These are phyloP conservation scores for Aphelenchoides fujianensis DNA, from an alignment of 1,140 invertebrate genomes.

Conservation along the genomic window DNA sequence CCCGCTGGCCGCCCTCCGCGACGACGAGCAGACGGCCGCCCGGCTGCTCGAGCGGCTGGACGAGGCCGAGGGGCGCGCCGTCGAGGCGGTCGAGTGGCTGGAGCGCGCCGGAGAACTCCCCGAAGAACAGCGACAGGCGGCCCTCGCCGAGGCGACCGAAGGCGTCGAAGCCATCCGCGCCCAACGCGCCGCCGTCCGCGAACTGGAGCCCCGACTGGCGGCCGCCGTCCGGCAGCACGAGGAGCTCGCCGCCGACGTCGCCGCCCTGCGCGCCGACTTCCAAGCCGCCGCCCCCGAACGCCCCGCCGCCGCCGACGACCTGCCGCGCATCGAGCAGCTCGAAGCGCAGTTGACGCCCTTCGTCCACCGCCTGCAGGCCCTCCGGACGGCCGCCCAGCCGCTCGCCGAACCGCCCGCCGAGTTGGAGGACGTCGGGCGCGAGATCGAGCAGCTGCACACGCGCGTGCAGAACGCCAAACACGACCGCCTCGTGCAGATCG, in stretches of 20 bases:
- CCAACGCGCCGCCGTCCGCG: too few species aligned
- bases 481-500: not conserved
- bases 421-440: not conserved
- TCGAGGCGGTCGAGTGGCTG: not conserved
- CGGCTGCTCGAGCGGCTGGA: not conserved
- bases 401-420: not conserved
- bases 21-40: not conserved
- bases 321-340: not conserved
- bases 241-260: too few species aligned
- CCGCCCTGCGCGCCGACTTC: too few species aligned
- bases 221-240: too few species aligned
- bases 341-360: not conserved
- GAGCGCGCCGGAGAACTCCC: not conserved
- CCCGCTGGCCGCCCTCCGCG: too few species aligned
- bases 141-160: too few species aligned
- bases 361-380: not conserved
- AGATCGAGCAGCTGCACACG: not conserved
- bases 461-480: not conserved
- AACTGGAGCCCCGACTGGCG: too few species aligned
- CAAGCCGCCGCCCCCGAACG: not conserved
- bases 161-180: too few species aligned
- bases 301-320: not conserved
- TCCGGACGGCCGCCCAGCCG: not conserved
- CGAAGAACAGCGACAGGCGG: too few species aligned
- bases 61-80: not conserved